phyloP scores from a whole-genome alignment of 92 coral and sea anemone genomes.

The Zoanthus sansibaricus region DNA sequence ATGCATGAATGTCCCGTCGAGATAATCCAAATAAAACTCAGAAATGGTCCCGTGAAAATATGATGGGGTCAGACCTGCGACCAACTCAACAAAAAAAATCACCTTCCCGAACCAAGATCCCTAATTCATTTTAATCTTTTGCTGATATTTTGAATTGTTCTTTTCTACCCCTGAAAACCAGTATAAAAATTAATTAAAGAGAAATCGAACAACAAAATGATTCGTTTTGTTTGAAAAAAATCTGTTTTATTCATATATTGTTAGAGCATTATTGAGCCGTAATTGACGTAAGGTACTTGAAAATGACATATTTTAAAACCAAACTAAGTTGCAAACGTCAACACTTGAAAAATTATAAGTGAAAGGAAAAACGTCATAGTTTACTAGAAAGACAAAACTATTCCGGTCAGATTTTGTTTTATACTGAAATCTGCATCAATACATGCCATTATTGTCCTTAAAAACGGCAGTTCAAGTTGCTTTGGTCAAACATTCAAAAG shows the following conservation, averaged over 20 bases:
- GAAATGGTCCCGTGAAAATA: too few relatives aligned
- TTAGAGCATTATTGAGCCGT: background rate
- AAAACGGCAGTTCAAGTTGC: background rate
- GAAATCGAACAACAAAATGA: too few relatives aligned
- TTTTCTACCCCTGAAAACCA: too few relatives aligned
- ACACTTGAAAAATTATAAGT: background rate
- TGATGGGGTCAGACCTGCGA: too few relatives aligned
- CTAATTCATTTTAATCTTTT: too few relatives aligned
- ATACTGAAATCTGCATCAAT: background rate
- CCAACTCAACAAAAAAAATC: too few relatives aligned
- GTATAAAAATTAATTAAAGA: too few relatives aligned
- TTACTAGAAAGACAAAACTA: background rate
- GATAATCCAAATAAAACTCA: too few relatives aligned
- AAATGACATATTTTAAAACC: background rate
- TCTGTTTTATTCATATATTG: background rate
- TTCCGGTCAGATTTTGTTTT: background rate
- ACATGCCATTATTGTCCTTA: background rate
- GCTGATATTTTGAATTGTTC: too few relatives aligned
- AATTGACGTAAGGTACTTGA: constrained; percentile 11
- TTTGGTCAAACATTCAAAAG: background rate
- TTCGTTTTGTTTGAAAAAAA: too few relatives aligned
- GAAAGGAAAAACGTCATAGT: background rate
- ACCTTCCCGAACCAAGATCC: too few relatives aligned
- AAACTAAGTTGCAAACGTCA: background rate
- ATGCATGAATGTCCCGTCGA: too few relatives aligned